Percentiles rank a stretch among this genome's conserved stretches.
Evolutionary conservation across 1,140 invertebrate species (phyloP).

Genomic region (Venturia canescens): DNA sequence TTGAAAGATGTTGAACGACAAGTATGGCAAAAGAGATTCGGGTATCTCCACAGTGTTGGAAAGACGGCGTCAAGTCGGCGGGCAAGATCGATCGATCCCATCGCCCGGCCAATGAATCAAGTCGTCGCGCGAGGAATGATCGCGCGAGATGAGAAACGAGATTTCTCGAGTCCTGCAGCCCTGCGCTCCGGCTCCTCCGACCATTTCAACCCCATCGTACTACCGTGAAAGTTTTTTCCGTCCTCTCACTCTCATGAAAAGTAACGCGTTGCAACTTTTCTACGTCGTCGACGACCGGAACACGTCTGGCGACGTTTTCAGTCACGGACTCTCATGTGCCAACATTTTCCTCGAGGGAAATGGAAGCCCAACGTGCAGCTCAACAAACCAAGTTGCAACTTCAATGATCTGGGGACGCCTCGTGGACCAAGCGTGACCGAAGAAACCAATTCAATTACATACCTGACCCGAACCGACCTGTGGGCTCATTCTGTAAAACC

Average conservation of each 20-base stretch:
- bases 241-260: not conserved
- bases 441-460: slow-evolving; percentile 21
- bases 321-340: slow-evolving; percentile 40
- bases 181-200: not conserved
- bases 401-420: slow-evolving; percentile 2
- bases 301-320: slow-evolving; percentile 37
- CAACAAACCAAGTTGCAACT: slow-evolving; percentile 20
- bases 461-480: not conserved
- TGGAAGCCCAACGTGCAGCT: not conserved
- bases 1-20: slow-evolving; percentile 26
- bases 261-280: slow-evolving; percentile 47
- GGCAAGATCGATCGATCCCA: slow-evolving; percentile 44
- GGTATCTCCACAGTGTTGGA: not conserved
- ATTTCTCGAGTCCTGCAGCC: slow-evolving; percentile 19
- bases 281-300: slow-evolving; percentile 42
- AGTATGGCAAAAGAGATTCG: not conserved
- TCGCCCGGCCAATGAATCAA: slow-evolving; percentile 46
- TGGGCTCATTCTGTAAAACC: too few species aligned
- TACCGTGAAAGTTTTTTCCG: slow-evolving; percentile 36
- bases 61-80: slow-evolving; percentile 26
- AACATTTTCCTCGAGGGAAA: slow-evolving; percentile 13
- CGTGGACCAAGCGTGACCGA: not conserved
- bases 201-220: slow-evolving; percentile 9
- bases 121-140: slow-evolving; percentile 42
- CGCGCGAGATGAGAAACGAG: slow-evolving; percentile 46